Conservation (phyloP, 1,140 invertebrate genomes). For the Sipha flava region DNA sequence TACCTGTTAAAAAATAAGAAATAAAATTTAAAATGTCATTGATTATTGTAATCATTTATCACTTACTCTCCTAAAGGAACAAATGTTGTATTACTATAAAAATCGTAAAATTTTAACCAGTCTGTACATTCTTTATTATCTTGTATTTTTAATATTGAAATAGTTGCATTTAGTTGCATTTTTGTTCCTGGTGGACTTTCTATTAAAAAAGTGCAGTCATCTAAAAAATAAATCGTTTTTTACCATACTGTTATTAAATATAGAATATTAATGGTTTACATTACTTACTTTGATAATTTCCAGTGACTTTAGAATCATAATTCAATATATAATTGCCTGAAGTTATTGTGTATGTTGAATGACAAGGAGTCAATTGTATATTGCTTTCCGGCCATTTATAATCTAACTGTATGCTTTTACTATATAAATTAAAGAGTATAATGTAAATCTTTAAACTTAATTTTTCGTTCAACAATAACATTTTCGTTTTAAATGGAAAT, state of each 20-base stretch:
- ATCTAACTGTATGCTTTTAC: background rate
- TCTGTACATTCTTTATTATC: background rate
- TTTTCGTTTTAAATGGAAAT: background rate
- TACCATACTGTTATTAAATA: background rate
- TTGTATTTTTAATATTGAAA: background rate
- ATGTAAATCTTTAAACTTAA: background rate
- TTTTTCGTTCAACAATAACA: background rate
- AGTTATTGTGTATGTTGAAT: background rate
- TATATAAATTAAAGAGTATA: background rate
- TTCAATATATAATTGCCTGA: background rate
- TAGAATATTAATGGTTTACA: background rate
- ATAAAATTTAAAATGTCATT: background rate
- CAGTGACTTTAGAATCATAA: constrained; percentile 17
- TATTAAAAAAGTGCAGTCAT: constrained; percentile 20
- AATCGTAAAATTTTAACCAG: background rate
- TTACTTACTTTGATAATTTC: background rate
- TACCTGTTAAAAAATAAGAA: background rate
- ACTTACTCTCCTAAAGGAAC: constrained; percentile 13
- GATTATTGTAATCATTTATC: background rate
- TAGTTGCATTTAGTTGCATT: background rate
- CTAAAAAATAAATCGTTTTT: background rate
- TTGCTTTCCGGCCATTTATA: background rate
- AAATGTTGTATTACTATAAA: constrained; percentile 6
- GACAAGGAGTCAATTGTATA: constrained; percentile 17
- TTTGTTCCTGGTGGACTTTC: constrained; percentile 1